Evolutionary conservation across 1,140 invertebrate species (phyloP).

Genomic region (Drosophila equinoxialis): DNA sequence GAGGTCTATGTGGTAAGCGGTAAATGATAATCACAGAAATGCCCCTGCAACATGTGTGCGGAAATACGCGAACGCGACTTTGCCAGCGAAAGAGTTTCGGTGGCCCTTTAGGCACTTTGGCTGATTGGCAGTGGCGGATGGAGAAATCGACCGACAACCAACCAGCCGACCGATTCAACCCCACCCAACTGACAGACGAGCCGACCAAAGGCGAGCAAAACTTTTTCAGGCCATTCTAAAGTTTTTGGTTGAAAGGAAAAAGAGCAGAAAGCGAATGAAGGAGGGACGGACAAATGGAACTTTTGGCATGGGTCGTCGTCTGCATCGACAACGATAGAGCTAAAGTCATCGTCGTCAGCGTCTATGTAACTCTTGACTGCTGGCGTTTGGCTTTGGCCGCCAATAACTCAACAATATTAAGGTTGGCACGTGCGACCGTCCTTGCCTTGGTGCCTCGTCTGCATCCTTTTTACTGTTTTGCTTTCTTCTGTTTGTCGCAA

Average conservation of each 20-base stretch:
- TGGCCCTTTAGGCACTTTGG: constrained; percentile 64
- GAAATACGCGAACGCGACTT: constrained; percentile 75
- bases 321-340: constrained; percentile 4
- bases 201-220: constrained; percentile 20
- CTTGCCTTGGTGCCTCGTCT: constrained; percentile 20
- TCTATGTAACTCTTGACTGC: constrained; percentile 69
- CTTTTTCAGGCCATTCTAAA: constrained; percentile 34
- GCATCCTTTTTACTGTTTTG: constrained; percentile 34
- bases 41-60: constrained; percentile 76
- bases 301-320: constrained; percentile 55
- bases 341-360: constrained; percentile 19
- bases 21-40: constrained; percentile 80
- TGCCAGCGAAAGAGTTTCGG: constrained; percentile 70
- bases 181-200: constrained; percentile 1
- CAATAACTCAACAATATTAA: constrained; percentile 81
- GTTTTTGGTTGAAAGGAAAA: constrained; percentile 28
- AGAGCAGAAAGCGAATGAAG: constrained; percentile 4
- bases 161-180: not conserved
- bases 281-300: constrained; percentile 1
- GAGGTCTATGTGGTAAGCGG: constrained; percentile 32
- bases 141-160: constrained; percentile 8
- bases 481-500: constrained; percentile 68
- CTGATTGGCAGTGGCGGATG: constrained; percentile 58
- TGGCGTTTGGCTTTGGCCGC: constrained; percentile 74
- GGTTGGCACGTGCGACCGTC: constrained; percentile 72